Conservation (phyloP, 1,140 invertebrate species). For the Andrena cerasifolii region DNA sequence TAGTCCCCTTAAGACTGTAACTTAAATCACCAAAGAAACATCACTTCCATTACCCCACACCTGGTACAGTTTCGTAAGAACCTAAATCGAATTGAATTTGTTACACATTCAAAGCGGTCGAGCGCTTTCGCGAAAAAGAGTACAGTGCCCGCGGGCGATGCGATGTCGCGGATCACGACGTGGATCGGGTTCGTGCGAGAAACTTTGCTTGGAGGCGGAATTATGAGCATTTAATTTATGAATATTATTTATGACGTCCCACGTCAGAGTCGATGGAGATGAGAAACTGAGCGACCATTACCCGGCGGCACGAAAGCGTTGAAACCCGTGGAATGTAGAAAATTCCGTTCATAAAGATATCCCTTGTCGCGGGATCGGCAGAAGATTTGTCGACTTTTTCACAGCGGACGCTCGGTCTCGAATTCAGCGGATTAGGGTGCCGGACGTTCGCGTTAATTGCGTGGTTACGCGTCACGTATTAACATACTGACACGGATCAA, state of each 20-base stretch:
- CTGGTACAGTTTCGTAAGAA: too few species aligned
- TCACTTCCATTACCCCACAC: neutral
- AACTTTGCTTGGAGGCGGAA: neutral
- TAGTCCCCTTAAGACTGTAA: too few species aligned
- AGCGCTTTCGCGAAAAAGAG: too few species aligned
- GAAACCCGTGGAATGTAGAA: slow-evolving; percentile 1
- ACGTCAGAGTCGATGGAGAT: slow-evolving; percentile 3
- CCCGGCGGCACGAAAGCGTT: neutral
- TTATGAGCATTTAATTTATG: slow-evolving; percentile 20
- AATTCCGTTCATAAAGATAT: slow-evolving; percentile 15
- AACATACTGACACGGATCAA: slow-evolving; percentile 13
- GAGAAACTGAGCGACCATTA: slow-evolving; percentile 3
- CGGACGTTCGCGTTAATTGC: slow-evolving; percentile 17
- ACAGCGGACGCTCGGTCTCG: too few species aligned
- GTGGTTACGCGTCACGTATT: neutral
- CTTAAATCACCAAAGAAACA: too few species aligned
- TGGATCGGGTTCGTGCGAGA: neutral
- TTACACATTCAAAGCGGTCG: too few species aligned
- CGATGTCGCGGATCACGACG: neutral
- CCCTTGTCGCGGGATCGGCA: neutral
- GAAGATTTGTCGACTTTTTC: neutral
- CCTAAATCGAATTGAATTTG: too few species aligned
- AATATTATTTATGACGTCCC: slow-evolving; percentile 32
- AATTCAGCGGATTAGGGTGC: neutral
- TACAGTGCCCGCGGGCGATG: neutral